Evolutionary conservation across 2,888 invertebrate species (phyloP).

Genomic region (Ectropis crepuscularia): DNA sequence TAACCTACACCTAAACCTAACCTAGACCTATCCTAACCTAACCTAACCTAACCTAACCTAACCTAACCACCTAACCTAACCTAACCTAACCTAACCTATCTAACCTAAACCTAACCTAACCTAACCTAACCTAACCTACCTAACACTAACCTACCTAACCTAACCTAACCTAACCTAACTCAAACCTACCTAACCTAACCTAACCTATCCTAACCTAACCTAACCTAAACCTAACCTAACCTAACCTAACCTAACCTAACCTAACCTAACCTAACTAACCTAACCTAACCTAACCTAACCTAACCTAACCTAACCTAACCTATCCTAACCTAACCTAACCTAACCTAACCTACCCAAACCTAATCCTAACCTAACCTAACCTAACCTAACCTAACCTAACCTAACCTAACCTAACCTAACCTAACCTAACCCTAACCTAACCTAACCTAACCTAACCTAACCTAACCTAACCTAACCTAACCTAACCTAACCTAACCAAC

Average conservation of each 20-base stretch:
- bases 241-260: no score
- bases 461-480: constrained; percentile 25
- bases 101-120: constrained; percentile 8
- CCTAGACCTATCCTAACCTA: neutral
- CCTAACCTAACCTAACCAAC: constrained; percentile 27
- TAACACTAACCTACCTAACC: constrained; percentile 38
- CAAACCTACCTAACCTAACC: no score
- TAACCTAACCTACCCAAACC: neutral
- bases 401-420: constrained; percentile 20
- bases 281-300: no score
- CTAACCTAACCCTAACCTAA: constrained; percentile 26
- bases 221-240: no score
- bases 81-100: constrained; percentile 29
- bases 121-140: no score
- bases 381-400: constrained; percentile 55
- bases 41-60: neutral
- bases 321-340: constrained; percentile 23
- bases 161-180: constrained; percentile 23
- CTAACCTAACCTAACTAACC: constrained; percentile 14
- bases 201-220: neutral
- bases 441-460: constrained; percentile 22
- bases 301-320: no score
- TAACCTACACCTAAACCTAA: constrained; percentile 9
- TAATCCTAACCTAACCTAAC: constrained; percentile 19
- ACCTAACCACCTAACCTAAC: constrained; percentile 3